Conservation (phyloP, 2,888 invertebrate genomes). For the Nomada fabriciana region DNA sequence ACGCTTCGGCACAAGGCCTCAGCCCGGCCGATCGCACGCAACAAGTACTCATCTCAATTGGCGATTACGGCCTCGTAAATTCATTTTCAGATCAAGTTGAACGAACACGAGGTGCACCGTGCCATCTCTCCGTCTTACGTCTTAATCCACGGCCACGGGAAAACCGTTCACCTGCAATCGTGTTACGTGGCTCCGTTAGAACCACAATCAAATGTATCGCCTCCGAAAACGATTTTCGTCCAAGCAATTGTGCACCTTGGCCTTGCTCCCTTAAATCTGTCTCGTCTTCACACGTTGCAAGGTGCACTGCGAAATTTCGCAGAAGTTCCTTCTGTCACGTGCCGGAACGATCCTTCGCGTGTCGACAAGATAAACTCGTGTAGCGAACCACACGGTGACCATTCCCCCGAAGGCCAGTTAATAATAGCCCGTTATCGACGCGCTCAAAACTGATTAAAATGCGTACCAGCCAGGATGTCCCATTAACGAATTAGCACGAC, state of each 20-base stretch:
- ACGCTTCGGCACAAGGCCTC: constrained; percentile 67
- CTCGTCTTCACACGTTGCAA: not conserved
- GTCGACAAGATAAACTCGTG: constrained; percentile 37
- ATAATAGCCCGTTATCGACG: constrained; percentile 67
- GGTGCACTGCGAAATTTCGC: not conserved
- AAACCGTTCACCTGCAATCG: not conserved
- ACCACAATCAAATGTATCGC: constrained; percentile 1
- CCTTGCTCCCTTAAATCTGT: not conserved
- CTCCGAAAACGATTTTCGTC: not conserved
- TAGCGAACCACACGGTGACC: constrained; percentile 38
- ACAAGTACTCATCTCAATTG: constrained; percentile 77
- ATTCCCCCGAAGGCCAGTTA: constrained; percentile 65
- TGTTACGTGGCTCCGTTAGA: not conserved
- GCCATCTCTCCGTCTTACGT: constrained; percentile 24
- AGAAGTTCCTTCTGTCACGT: constrained; percentile 6
- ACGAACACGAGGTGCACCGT: constrained; percentile 63
- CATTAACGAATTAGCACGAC: constrained; percentile 73
- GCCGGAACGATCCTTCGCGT: constrained; percentile 5
- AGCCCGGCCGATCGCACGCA: constrained; percentile 63
- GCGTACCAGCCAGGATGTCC: constrained; percentile 73
- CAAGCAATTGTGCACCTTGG: not conserved
- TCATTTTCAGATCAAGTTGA: constrained; percentile 77
- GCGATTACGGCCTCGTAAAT: constrained; percentile 79
- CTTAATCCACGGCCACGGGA: constrained; percentile 62
- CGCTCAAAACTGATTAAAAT: constrained; percentile 68